Conservation (phyloP, 2,888 invertebrate genomes). For the Reticulitermes lucifugus region DNA sequence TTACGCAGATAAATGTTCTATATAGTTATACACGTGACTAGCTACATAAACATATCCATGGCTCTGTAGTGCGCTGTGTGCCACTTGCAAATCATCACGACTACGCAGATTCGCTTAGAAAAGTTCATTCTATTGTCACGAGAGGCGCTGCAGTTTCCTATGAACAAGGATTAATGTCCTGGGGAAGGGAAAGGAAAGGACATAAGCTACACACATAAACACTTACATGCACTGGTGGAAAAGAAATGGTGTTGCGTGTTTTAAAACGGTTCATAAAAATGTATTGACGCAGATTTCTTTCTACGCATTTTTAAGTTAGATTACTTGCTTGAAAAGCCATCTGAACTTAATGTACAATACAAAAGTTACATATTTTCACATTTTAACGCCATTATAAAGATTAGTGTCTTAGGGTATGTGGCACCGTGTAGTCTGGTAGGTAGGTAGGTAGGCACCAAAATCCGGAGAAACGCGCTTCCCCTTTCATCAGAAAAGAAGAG, state of each 20-base stretch:
- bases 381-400: too few relatives aligned
- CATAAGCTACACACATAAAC: background rate
- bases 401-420: too few relatives aligned
- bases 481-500: too few relatives aligned
- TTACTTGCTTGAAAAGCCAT: background rate
- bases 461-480: too few relatives aligned
- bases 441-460: too few relatives aligned
- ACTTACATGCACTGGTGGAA: too few relatives aligned
- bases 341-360: too few relatives aligned
- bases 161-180: background rate
- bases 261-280: too few relatives aligned
- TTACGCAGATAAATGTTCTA: too few relatives aligned
- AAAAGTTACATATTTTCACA: too few relatives aligned
- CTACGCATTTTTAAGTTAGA: background rate
- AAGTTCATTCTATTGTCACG: constrained; percentile 14
- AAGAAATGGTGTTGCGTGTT: too few relatives aligned
- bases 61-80: background rate
- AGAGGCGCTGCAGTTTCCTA: background rate
- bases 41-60: background rate
- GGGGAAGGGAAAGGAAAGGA: background rate
- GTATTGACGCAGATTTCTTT: background rate
- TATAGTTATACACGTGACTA: background rate
- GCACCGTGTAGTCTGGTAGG: too few relatives aligned
- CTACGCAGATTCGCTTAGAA: background rate
- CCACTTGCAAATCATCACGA: background rate